Base-by-base conservation (phyloP, 2,888 invertebrate species). In the Ectemnius continuus region DNA sequence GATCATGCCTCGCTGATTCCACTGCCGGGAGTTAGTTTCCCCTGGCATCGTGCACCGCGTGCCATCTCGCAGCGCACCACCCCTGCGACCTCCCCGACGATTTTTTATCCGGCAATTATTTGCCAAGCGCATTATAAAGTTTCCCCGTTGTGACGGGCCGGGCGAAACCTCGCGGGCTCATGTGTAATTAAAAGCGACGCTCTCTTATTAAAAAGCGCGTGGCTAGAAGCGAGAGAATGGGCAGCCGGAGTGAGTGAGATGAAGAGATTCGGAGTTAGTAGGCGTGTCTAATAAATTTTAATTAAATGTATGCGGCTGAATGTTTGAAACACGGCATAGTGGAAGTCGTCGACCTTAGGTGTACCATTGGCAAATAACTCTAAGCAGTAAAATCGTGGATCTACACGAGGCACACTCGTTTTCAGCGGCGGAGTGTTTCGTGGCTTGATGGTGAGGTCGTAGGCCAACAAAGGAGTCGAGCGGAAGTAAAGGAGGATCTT, bases 271-370 rank as follows among this genome's bases (percentile, higher is more conserved):
- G 36, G 36, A 26, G 6, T 18, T 23, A 57, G 56, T 28, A 46
- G 58, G 61, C 70, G 75, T 36, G 36, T 36, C 8, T 67, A 76
- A 76, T 76, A 75, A 76, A 75, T 76, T 70, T 70, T 75, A 75
- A 75, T 76, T 70, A 76, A 76, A 76, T 64, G 75, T n/a, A 6
- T 20, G 11, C 13, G 45, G 56, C 65, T 69, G 66, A 73, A 75
- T 48, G 66, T 62, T 52, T 45, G 47, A 65, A 57, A 60, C 16
- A 48, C 46, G 52, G 47, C 59, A 67, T 36, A 36, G 6, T 18
- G 48, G 26, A 18, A 61, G 8, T 20, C 28, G 64, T 58, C 23
- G 61, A 61, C 57, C 62, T 61, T 0, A 8, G 11, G 8, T 36
- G 36, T 8, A 36, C 6, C 8, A 36, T 36, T 2, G 36, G 5